Percentiles rank a stretch among this genome's conserved stretches.
Evolutionary conservation across 2,888 invertebrate species (phyloP).

Genomic region (Vanessa cardui): DNA sequence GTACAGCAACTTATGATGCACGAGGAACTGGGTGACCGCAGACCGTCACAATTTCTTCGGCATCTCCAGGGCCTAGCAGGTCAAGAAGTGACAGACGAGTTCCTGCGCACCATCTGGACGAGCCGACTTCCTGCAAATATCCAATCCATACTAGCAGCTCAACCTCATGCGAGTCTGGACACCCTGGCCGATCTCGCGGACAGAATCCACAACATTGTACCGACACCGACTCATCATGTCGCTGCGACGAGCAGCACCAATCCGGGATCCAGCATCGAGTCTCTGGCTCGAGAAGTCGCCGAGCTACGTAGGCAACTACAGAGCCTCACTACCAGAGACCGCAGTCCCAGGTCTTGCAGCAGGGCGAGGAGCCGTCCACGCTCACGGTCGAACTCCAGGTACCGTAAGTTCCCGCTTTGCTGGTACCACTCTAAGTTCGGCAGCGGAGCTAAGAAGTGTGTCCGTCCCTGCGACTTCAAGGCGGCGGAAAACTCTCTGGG

Average conservation of each 20-base stretch:
- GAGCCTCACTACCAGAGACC: background rate
- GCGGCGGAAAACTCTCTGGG: background rate
- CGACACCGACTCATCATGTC: background rate
- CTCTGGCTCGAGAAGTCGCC: background rate
- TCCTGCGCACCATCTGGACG: background rate
- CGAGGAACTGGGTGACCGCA: too few species aligned
- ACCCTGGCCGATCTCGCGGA: background rate
- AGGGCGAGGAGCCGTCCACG: background rate
- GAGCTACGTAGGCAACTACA: background rate
- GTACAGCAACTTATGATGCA: too few species aligned
- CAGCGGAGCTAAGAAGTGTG: background rate
- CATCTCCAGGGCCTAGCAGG: too few species aligned
- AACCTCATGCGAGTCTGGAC: background rate
- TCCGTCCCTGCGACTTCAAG: background rate
- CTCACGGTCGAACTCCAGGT: background rate
- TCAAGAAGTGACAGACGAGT: too few species aligned
- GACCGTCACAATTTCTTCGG: too few species aligned
- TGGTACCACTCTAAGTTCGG: background rate
- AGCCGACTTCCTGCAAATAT: background rate
- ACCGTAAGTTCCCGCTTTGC: constrained; percentile 1
- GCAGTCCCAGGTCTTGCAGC: background rate
- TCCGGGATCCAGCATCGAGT: background rate
- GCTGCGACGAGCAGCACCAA: background rate
- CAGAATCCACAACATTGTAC: background rate
- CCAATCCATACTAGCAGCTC: background rate